Evolutionary conservation across 1,140 invertebrate species (phyloP).

Genomic region (Ericerus pela): DNA sequence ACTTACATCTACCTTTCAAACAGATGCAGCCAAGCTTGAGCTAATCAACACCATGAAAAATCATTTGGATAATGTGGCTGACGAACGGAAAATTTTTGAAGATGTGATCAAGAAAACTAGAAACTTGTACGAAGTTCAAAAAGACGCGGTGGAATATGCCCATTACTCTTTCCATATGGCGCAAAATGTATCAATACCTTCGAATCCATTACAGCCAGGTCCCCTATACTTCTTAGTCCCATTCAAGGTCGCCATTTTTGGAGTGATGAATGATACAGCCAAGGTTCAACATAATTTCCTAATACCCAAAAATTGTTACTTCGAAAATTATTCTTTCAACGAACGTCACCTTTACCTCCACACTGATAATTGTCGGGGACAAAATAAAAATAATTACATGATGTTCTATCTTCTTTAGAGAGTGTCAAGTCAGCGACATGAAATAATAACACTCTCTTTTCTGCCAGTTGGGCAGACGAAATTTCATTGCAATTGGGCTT

Average conservation of each 20-base stretch:
- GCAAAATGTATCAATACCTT: constrained; percentile 15
- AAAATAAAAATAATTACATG: constrained; percentile 17
- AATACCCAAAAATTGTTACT: constrained; percentile 18
- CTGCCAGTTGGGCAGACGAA: constrained; percentile 17
- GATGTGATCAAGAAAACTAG: no score
- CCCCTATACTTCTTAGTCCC: constrained; percentile 18
- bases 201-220: constrained; percentile 16
- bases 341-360: constrained; percentile 14
- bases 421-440: background rate
- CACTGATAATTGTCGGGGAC: constrained; percentile 19
- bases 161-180: constrained; percentile 19
- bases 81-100: no score
- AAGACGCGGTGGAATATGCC: no score
- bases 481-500: constrained; percentile 15
- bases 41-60: no score
- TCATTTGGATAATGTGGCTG: no score
- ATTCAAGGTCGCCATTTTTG: constrained; percentile 18
- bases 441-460: background rate
- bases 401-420: background rate
- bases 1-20: no score
- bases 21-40: no score
- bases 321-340: constrained; percentile 13
- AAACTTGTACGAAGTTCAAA: no score
- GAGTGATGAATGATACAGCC: constrained; percentile 15
- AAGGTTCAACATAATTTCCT: constrained; percentile 17